Conservation (phyloP, 2,888 invertebrate species). For the Lobophora halterata region DNA sequence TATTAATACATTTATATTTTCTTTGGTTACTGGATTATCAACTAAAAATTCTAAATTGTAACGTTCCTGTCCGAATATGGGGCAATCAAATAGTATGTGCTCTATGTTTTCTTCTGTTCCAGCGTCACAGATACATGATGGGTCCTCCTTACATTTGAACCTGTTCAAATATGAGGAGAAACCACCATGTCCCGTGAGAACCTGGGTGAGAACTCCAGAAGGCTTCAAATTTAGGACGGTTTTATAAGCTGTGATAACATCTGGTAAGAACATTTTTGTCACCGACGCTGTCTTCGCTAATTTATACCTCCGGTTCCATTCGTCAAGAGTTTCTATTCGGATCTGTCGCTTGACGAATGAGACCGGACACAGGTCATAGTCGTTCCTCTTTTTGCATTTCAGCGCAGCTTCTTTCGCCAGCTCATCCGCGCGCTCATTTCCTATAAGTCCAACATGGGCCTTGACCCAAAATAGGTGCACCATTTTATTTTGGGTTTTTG, state of each 20-base stretch:
- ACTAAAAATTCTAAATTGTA: too few relatives aligned
- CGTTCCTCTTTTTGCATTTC: neutral
- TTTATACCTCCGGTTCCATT: neutral
- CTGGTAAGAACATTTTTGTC: slow-evolving; percentile 1
- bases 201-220: neutral
- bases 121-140: slow-evolving; percentile 1
- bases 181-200: slow-evolving; percentile 4
- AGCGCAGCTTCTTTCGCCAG: slow-evolving; percentile 3
- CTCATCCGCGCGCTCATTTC: slow-evolving; percentile 8
- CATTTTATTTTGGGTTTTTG: neutral
- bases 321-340: neutral
- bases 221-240: neutral
- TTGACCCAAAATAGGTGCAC: slow-evolving; percentile 1
- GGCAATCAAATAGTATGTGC: slow-evolving; percentile 1
- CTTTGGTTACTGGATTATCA: too few relatives aligned
- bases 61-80: too few relatives aligned
- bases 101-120: neutral
- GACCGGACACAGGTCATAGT: slow-evolving; percentile 4
- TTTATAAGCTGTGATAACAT: neutral
- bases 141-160: slow-evolving; percentile 3
- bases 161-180: slow-evolving; percentile 1
- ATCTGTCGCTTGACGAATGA: slow-evolving; percentile 1
- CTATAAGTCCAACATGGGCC: too few relatives aligned
- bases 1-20: too few relatives aligned
- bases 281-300: neutral